Evolutionary conservation across 2,113 vertebrate genomes (phyloP), one percentile per base, ranked within the genome.

Genomic region (Callaeas wilsoni): DNA sequence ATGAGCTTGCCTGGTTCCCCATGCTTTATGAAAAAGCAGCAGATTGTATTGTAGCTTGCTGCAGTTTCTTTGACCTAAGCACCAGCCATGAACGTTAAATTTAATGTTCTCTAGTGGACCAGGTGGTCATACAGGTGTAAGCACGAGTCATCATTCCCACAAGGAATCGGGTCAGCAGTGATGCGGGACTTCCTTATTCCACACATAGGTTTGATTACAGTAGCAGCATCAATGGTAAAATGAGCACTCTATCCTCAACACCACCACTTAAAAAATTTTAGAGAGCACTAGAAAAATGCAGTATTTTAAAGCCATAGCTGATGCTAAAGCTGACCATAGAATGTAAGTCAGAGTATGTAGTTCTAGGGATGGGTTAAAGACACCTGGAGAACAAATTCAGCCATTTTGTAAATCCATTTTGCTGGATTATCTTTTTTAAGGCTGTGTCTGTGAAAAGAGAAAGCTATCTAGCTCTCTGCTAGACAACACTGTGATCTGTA

Each of bases 41-140:
- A 68, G 84, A 87, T 94, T 52, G 46, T 83, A 17, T 52, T 95
- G 82, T 87, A 74, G 71, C 70, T 93, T 4, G 3, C 70, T 88
- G 82, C 3, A 1, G 57, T 68, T 96, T 75, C 86, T 93, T 82
- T 87, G 81, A 92, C 92, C 75, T 80, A 46, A 93, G 94, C 60
- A 52, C 47, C 91, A 71, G 59, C 77, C 41, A 10, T 91, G 94
- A 84, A 94, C 94, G 56, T 93, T 93, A 49, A 93, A 94, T 89
- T 68, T 47, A 23, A 7, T 84, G 79, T 94, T 92, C 60, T 87
- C 59, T 63, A 62, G 80, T 18, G 64, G 59, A 86, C 62, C 49
- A 41, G 65, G 46, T 27, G 81, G 95, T 73, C 60, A 32, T 44
- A 60, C 74, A 91, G 80, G 67, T 93, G 29, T 93, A 77, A 85